Percentiles rank a stretch among this genome's conserved stretches.
phyloP scores from a whole-genome alignment of 2,797 vertebrate genomes.

The Girardinus metallicus region DNA sequence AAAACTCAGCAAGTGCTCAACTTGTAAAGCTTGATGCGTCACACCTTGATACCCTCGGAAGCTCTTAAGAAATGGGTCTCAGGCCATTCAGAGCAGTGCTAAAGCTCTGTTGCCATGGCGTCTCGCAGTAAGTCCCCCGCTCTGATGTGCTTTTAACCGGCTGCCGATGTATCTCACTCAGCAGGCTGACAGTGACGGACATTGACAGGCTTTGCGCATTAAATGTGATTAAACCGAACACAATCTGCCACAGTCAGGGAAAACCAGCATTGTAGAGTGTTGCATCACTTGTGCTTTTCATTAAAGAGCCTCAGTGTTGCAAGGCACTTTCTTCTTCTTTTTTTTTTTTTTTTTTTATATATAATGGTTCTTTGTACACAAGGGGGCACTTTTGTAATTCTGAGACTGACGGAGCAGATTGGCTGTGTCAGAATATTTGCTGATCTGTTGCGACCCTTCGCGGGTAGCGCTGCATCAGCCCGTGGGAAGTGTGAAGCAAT shows the following conservation, averaged over 20 bases:
- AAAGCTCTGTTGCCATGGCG: background rate
- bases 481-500: background rate
- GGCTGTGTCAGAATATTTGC: background rate
- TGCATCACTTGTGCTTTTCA: background rate
- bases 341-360: background rate
- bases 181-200: slow-evolving; percentile 11
- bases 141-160: slow-evolving; percentile 22
- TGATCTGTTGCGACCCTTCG: background rate
- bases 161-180: slow-evolving; percentile 14
- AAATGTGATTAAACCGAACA: slow-evolving; percentile 9
- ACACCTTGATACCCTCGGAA: slow-evolving; percentile 14
- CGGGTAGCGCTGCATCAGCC: background rate
- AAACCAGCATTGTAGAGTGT: slow-evolving; percentile 6
- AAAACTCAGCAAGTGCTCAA: slow-evolving; percentile 15
- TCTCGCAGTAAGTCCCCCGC: background rate
- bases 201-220: slow-evolving; percentile 13
- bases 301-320: background rate
- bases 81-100: background rate
- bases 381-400: slow-evolving; percentile 2
- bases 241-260: slow-evolving; percentile 17
- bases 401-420: background rate
- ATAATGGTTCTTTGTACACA: background rate
- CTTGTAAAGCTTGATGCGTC: slow-evolving; percentile 31
- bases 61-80: slow-evolving; percentile 10
- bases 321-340: background rate